Percentiles rank a stretch among this genome's conserved stretches.
Conservation (phyloP, 2,113 vertebrate genomes). For the Hippotragus niger region DNA sequence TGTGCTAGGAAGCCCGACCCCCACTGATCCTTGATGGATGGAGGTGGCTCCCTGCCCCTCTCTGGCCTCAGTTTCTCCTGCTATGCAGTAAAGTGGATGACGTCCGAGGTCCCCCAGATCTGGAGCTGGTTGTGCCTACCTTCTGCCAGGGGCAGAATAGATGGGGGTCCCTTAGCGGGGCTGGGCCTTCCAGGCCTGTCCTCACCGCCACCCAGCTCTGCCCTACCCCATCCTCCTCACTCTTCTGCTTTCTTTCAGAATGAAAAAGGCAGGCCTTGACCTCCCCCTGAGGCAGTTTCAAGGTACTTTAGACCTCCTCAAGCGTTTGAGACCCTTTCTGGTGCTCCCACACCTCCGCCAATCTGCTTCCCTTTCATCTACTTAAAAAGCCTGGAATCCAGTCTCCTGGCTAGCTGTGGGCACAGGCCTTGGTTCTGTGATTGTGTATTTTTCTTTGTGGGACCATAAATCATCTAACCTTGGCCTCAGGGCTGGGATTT, state of each 20-base stretch:
- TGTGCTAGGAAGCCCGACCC: background rate
- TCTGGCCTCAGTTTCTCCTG: background rate
- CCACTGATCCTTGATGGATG: too few species aligned
- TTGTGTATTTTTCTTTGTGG: background rate
- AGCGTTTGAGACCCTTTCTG: slow-evolving; percentile 28
- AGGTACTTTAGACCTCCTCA: slow-evolving; percentile 85
- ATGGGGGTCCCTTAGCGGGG: background rate
- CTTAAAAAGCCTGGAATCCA: background rate
- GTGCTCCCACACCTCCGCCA: background rate
- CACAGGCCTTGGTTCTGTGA: background rate
- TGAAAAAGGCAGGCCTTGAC: slow-evolving; percentile 95
- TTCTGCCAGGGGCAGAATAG: background rate
- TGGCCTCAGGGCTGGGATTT: slow-evolving; percentile 47
- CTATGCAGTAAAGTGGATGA: background rate
- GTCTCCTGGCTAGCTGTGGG: background rate
- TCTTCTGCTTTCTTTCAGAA: slow-evolving; percentile 98
- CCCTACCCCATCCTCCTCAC: slow-evolving; percentile 61
- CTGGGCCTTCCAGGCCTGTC: background rate
- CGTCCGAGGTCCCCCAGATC: background rate
- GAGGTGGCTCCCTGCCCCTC: background rate
- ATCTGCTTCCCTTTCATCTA: background rate
- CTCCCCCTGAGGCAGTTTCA: slow-evolving; percentile 89
- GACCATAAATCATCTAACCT: background rate
- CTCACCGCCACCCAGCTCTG: background rate
- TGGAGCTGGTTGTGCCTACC: background rate